phyloP scores from a whole-genome alignment of 2,797 vertebrate genomes.

The Amazona finschi region DNA sequence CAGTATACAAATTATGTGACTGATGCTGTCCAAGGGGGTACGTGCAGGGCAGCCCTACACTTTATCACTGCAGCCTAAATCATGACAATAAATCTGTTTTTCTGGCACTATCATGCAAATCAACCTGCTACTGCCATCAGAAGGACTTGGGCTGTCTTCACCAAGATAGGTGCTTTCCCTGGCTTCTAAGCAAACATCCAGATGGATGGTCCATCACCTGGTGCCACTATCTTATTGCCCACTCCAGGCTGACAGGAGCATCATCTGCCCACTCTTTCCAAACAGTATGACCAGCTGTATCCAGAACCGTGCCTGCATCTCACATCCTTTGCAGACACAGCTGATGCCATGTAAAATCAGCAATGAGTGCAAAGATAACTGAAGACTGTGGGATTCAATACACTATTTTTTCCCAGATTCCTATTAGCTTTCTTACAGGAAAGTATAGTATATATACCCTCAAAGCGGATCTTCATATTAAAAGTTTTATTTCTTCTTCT shows the following conservation, averaged over 20 bases:
- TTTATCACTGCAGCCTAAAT: not conserved
- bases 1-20: fast-evolving
- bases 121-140: not conserved
- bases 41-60: not conserved
- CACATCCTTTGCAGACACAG: not conserved
- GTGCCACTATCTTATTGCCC: not conserved
- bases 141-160: not conserved
- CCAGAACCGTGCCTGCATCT: not conserved
- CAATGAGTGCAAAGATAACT: not conserved
- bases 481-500: not conserved
- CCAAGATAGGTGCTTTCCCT: not conserved
- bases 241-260: not conserved
- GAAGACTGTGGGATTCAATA: not conserved
- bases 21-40: not conserved
- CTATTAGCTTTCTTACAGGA: not conserved
- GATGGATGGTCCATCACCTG: not conserved
- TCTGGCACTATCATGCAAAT: not conserved
- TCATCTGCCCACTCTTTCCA: not conserved
- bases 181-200: not conserved
- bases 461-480: not conserved
- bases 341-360: not conserved
- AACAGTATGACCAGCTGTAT: not conserved
- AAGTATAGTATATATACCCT: not conserved
- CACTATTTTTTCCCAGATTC: not conserved
- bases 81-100: not conserved